Evolutionary conservation across 2,113 vertebrate species (phyloP).

Genomic region (Dasyornis broadbenti): DNA sequence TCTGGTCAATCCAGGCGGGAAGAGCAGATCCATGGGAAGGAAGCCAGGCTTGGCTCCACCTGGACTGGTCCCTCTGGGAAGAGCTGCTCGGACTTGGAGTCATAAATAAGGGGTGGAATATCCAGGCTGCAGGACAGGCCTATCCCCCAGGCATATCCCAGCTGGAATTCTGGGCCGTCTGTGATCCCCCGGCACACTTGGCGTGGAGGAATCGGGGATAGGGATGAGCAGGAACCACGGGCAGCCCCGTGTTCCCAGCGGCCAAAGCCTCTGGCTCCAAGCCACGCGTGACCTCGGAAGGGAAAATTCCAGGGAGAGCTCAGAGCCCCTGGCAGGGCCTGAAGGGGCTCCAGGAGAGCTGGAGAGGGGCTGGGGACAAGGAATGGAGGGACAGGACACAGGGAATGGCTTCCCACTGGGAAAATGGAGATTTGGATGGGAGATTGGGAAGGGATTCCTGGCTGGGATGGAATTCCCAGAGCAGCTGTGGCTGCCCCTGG

Average conservation of each 20-base stretch:
- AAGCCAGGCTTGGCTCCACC: not conserved
- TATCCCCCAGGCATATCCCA: not conserved
- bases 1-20: not conserved
- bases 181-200: not conserved
- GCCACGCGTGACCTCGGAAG: not conserved
- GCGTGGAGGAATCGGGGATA: not conserved
- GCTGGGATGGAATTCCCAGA: not conserved
- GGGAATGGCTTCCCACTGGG: not conserved
- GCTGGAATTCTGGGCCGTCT: fast-evolving
- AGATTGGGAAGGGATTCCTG: not conserved
- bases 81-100: not conserved
- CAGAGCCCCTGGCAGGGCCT: fast-evolving
- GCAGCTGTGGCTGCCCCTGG: not conserved
- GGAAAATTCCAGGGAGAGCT: not conserved
- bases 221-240: not conserved
- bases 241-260: not conserved
- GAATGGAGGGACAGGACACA: not conserved
- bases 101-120: not conserved
- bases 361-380: not conserved
- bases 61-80: not conserved
- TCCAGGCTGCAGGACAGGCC: too few relatives aligned
- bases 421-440: too few relatives aligned
- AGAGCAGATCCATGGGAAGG: not conserved
- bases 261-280: not conserved
- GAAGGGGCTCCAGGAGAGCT: not conserved